Conservation (phyloP, 2,113 vertebrate species). For the Rhineura floridana region DNA sequence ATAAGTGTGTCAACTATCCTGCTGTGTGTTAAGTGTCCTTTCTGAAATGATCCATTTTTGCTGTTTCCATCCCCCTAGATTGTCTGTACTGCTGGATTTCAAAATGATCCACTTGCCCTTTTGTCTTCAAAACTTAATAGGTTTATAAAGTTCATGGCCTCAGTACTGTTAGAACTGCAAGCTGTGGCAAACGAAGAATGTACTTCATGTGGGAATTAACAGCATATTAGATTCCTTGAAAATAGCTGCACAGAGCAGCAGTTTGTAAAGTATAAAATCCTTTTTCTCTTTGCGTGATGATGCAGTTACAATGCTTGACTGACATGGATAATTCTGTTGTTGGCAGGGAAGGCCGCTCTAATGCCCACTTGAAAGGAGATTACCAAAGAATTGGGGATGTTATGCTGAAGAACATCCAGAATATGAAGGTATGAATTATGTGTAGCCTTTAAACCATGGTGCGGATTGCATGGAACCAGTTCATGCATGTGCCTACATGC, state of each 20-base stretch:
- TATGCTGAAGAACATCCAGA: slow-evolving; percentile 92
- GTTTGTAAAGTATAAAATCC: slow-evolving; percentile 25
- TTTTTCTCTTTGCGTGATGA: slow-evolving; percentile 14
- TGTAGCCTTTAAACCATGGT: slow-evolving; percentile 35
- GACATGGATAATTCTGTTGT: slow-evolving; percentile 52
- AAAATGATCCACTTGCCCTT: not conserved
- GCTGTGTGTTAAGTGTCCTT: not conserved
- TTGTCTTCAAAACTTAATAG: slow-evolving; percentile 23
- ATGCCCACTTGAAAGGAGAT: slow-evolving; percentile 93
- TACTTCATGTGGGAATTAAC: not conserved
- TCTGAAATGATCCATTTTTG: too few relatives aligned
- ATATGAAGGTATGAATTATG: slow-evolving; percentile 86
- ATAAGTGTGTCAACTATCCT: not conserved
- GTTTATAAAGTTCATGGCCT: slow-evolving; percentile 18
- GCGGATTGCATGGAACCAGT: fast-evolving
- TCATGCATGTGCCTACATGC: not conserved
- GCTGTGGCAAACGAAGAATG: not conserved
- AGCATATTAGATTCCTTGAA: not conserved
- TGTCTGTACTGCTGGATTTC: not conserved
- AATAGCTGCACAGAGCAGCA: not conserved
- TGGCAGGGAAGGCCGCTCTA: slow-evolving; percentile 94
- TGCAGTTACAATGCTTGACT: slow-evolving; percentile 37
- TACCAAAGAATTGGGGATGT: slow-evolving; percentile 95
- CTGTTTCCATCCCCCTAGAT: not conserved
- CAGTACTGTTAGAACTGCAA: not conserved